Evolutionary conservation across 2,797 vertebrate genomes (phyloP).

Genomic region (Acanthornis magna): DNA sequence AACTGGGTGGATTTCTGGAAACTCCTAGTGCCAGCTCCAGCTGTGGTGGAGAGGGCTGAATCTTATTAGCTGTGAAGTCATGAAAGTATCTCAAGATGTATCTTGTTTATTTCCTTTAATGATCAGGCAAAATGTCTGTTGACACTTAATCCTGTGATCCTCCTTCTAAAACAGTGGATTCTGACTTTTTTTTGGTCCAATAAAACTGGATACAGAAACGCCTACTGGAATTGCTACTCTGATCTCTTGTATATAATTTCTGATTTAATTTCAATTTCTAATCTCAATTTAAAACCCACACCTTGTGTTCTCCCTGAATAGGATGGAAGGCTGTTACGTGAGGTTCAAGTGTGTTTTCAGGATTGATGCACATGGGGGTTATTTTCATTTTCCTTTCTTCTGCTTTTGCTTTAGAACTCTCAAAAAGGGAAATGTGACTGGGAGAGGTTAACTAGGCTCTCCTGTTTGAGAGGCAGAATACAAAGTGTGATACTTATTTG

Average conservation of each 20-base stretch:
- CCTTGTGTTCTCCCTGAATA: neutral
- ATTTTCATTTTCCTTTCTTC: neutral
- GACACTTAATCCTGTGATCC: neutral
- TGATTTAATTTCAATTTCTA: neutral
- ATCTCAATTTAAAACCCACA: neutral
- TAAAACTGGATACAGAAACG: neutral
- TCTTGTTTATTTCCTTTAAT: neutral
- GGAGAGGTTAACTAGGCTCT: neutral
- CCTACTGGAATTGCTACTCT: neutral
- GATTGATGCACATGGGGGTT: fast-evolving
- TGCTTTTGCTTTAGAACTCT: neutral
- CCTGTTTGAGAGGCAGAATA: neutral
- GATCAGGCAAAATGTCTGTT: neutral
- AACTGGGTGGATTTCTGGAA: neutral
- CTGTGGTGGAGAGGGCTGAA: neutral
- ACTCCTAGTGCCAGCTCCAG: neutral
- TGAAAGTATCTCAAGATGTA: neutral
- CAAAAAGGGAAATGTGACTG: neutral
- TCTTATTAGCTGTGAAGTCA: neutral
- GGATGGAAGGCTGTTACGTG: neutral
- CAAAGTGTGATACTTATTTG: neutral
- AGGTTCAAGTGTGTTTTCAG: neutral
- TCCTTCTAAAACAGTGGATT: neutral
- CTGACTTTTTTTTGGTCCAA: neutral
- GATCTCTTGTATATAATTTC: neutral